Conservation (phyloP, 2,888 invertebrate genomes). For the Calephelis perditalis region DNA sequence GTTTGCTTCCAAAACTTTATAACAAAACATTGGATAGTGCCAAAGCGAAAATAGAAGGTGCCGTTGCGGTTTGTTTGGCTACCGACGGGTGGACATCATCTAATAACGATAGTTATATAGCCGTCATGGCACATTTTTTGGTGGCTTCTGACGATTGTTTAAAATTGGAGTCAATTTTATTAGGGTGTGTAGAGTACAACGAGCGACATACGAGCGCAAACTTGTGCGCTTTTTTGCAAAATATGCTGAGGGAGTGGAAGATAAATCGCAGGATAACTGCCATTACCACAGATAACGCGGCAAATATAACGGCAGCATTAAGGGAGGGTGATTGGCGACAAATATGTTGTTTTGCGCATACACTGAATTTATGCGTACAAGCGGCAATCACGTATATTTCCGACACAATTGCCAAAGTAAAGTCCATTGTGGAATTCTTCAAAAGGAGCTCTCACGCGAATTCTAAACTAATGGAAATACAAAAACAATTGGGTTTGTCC, state of each 20-base stretch:
- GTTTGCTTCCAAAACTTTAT: too few relatives aligned
- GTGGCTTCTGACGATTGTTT: not conserved
- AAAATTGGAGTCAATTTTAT: conserved; percentile 4
- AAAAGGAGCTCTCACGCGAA: conserved; percentile 20
- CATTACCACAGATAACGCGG: conserved; percentile 23
- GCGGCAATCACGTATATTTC: not conserved
- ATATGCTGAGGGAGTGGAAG: not conserved
- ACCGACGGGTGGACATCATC: conserved; percentile 27
- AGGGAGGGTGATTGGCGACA: conserved; percentile 7
- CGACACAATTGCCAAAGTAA: not conserved
- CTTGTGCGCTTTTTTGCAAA: not conserved
- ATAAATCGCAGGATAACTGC: not conserved
- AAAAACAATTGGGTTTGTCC: conserved; percentile 14
- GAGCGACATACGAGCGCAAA: not conserved
- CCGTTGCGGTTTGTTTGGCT: conserved; percentile 22
- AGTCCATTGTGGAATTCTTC: conserved; percentile 29
- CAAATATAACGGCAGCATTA: conserved; percentile 19
- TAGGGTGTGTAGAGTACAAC: not conserved
- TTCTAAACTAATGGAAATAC: conserved; percentile 24
- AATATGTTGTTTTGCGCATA: not conserved
- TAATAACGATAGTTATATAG: conserved; percentile 22
- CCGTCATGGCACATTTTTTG: conserved; percentile 26
- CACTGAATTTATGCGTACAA: not conserved
- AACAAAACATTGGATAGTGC: conserved; percentile 12
- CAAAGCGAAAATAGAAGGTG: conserved; percentile 17